Percentiles rank a stretch among this genome's conserved stretches.
phyloP scores from a whole-genome alignment of 2,888 invertebrate genomes.

The Nemapogon koenigi region DNA sequence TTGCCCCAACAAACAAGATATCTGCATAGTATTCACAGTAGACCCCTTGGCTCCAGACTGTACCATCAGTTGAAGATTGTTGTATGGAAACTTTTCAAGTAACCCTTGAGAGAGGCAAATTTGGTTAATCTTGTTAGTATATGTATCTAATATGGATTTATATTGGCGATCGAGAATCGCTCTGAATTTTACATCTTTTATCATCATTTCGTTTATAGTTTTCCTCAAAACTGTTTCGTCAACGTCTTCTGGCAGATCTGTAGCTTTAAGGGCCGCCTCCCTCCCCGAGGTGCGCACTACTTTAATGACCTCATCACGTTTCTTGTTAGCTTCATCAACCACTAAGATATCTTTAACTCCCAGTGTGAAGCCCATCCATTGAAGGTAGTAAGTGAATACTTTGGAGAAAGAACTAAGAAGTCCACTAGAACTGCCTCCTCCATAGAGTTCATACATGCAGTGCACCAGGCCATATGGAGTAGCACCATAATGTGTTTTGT shows the following conservation, averaged over 20 bases:
- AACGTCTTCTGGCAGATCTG: conserved; percentile 70
- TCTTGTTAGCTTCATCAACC: conserved; percentile 71
- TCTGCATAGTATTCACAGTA: conserved; percentile 97
- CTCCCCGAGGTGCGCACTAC: conserved; percentile 70
- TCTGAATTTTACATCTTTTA: conserved; percentile 77
- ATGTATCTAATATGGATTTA: conserved; percentile 79
- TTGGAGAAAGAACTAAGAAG: conserved; percentile 90
- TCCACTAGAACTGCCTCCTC: conserved; percentile 81
- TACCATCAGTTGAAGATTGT: conserved; percentile 98
- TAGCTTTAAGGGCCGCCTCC: conserved; percentile 70
- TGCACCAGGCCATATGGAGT: conserved; percentile 95
- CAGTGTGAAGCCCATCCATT: conserved; percentile 91
- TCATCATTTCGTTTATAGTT: conserved; percentile 75
- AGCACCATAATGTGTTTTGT: conserved; percentile 96
- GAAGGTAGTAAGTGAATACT: conserved; percentile 89
- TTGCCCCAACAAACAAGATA: conserved; percentile 96
- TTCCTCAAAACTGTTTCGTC: conserved; percentile 65
- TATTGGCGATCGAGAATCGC: conserved; percentile 83
- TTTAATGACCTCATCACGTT: conserved; percentile 72
- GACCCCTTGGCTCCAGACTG: conserved; percentile 99
- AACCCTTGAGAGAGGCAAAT: conserved; percentile 86
- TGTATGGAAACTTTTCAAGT: conserved; percentile 86
- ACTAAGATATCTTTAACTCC: conserved; percentile 96
- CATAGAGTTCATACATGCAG: conserved; percentile 94
- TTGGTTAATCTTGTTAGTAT: conserved; percentile 90